Percentiles rank a stretch among this genome's conserved stretches.
Evolutionary conservation across 2,797 vertebrate species (phyloP).

Genomic region (Sebastes hubbsi): DNA sequence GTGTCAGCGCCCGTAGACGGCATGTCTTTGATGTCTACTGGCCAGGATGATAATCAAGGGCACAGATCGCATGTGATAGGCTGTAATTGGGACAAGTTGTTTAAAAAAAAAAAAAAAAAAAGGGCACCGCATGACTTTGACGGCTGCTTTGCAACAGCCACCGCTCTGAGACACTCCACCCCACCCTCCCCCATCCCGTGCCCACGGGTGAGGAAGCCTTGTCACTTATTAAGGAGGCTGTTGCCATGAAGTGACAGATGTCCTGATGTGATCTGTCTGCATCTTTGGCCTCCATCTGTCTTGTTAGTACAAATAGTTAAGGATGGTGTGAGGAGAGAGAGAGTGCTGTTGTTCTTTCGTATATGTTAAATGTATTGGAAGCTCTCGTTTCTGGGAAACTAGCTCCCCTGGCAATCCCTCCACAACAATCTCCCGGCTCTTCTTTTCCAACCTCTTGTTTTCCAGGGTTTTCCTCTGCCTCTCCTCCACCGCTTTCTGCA

Average conservation of each 20-base stretch:
- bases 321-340: slow-evolving; percentile 77
- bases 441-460: slow-evolving; percentile 68
- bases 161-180: slow-evolving; percentile 53
- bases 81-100: slow-evolving; percentile 83
- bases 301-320: slow-evolving; percentile 87
- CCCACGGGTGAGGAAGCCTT: slow-evolving; percentile 84
- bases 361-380: slow-evolving; percentile 95
- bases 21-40: slow-evolving; percentile 75
- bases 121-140: slow-evolving; percentile 79
- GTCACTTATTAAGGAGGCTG: slow-evolving; percentile 90
- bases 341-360: slow-evolving; percentile 89
- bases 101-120: slow-evolving; percentile 54
- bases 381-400: slow-evolving; percentile 64
- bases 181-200: slow-evolving; percentile 51
- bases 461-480: slow-evolving; percentile 71
- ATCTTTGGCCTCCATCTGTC: slow-evolving; percentile 85
- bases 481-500: slow-evolving; percentile 83
- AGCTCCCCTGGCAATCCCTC: slow-evolving; percentile 80
- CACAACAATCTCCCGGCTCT: slow-evolving; percentile 58
- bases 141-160: slow-evolving; percentile 68
- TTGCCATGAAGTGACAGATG: slow-evolving; percentile 95
- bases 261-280: slow-evolving; percentile 92
- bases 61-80: slow-evolving; percentile 75
- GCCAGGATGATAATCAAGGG: slow-evolving; percentile 66
- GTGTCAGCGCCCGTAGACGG: slow-evolving; percentile 58